Evolutionary conservation across 2,113 vertebrate species (phyloP).

Genomic region (Cyprinus carpio): DNA sequence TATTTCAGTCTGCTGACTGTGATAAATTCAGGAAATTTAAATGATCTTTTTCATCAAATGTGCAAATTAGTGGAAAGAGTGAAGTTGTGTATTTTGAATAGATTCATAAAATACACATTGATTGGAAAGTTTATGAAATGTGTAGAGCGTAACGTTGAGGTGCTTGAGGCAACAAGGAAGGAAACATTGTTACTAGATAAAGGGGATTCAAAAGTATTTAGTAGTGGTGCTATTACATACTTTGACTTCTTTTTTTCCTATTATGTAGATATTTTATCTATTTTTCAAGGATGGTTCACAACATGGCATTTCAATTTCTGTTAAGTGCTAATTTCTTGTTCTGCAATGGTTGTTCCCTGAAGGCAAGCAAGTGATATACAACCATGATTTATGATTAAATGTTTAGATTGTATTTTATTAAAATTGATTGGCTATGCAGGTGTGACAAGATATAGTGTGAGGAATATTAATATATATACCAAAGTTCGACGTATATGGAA

Average conservation of each 20-base stretch:
- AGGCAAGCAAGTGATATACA: background rate
- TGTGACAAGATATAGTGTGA: too few species aligned
- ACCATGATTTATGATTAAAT: background rate
- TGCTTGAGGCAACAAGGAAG: too few species aligned
- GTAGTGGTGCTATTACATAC: background rate
- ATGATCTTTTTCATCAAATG: constrained; percentile 11
- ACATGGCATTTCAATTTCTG: background rate
- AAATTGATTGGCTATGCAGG: background rate
- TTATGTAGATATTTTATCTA: background rate
- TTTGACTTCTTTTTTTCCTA: background rate
- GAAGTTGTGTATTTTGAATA: background rate
- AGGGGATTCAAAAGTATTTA: background rate
- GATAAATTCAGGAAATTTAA: too few species aligned
- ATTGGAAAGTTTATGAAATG: too few species aligned
- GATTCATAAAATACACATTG: too few species aligned
- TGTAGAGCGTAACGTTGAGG: too few species aligned
- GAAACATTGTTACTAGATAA: too few species aligned
- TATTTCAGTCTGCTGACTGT: too few species aligned
- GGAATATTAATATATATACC: too few species aligned
- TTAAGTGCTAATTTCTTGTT: constrained; percentile 1
- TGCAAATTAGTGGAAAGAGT: background rate
- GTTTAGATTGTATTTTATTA: background rate
- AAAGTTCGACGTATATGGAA: too few species aligned
- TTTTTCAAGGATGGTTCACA: background rate
- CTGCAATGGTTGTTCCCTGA: background rate